Conservation (phyloP, 2,797 vertebrate genomes). For the Coendou prehensilis region DNA sequence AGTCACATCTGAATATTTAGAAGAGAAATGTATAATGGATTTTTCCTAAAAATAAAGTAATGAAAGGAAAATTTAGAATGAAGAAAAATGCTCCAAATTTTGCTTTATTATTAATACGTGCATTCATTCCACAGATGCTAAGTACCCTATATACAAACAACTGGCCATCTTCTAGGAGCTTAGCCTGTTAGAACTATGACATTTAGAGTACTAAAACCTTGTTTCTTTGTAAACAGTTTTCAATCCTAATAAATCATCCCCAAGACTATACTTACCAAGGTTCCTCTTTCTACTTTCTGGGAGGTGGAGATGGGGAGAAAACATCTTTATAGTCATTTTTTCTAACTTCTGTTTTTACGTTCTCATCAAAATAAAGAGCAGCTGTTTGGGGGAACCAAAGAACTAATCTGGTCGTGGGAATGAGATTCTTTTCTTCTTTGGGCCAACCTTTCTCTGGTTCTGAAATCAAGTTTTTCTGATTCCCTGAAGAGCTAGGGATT, state of each 20-base stretch:
- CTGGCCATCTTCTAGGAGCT: neutral
- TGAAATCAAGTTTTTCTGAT: constrained; percentile 66
- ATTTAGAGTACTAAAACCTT: neutral
- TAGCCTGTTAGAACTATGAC: neutral
- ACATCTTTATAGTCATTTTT: constrained; percentile 45
- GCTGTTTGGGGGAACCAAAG: neutral
- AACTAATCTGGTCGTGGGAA: constrained; percentile 17
- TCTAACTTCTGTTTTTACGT: constrained; percentile 44
- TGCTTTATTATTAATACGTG: neutral
- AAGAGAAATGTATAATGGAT: neutral
- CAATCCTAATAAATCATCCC: constrained; percentile 34
- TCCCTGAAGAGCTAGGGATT: neutral
- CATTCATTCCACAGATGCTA: neutral
- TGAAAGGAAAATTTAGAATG: neutral
- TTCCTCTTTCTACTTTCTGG: constrained; percentile 49
- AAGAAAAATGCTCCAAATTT: neutral
- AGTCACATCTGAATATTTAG: constrained; percentile 14
- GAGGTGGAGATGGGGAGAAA: neutral
- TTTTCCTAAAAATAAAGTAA: neutral
- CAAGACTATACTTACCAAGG: constrained; percentile 49
- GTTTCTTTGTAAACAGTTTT: constrained; percentile 52
- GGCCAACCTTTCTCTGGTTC: neutral
- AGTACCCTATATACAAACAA: neutral
- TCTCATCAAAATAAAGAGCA: constrained; percentile 55
- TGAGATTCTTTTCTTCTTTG: neutral